Evolutionary conservation across 1,140 invertebrate genomes (phyloP), one percentile per base, ranked within the genome.

Genomic region (Saccostrea cuccullata): DNA sequence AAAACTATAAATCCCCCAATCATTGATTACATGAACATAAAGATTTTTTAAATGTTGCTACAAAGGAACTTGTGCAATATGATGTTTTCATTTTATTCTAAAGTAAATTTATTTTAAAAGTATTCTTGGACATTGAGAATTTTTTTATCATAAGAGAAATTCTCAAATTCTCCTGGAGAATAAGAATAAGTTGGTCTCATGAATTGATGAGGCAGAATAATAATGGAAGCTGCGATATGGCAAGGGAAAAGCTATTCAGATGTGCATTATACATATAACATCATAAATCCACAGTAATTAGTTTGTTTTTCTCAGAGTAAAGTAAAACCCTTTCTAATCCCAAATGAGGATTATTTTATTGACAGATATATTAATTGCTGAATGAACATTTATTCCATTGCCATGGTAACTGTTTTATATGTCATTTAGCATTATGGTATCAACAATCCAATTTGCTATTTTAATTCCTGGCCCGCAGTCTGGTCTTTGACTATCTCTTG

Each of bases 341-440:
- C 84, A 85, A 85, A 85, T 85, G 84, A 60, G 84, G 84, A 85
- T 85, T 85, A 85, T 85, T 85, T 85, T 85, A 85, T 85, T 85
- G 84, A 64, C 84, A 85, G 84, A 58, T 85, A 85, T 85, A 85
- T 64, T 85, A 85, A 85, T 85, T 85, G 84, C 30, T 56, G 84
- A 85, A 85, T 85, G 84, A 85, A 64, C 84, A 85, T 85, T 85
- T 56, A 60, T 85, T 85, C 84, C 56, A 58, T 85, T 85, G 56
- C 84, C 84, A 85, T 85, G 84, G 56, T 36, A 60, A 85, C 84
- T 60, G 55, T 85, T 85, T 85, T 85, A 60, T 85, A 85, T 85
- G 84, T 85, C 84, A 85, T 85, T 58, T 36, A 60, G 84, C 47
- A 64, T 85, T 85, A 85, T 85, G 84, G 56, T 85, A 56, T 85